Evolutionary conservation across 2,113 vertebrate species (phyloP), one percentile per base, ranked within the genome.

Genomic region (Jacana jacana): DNA sequence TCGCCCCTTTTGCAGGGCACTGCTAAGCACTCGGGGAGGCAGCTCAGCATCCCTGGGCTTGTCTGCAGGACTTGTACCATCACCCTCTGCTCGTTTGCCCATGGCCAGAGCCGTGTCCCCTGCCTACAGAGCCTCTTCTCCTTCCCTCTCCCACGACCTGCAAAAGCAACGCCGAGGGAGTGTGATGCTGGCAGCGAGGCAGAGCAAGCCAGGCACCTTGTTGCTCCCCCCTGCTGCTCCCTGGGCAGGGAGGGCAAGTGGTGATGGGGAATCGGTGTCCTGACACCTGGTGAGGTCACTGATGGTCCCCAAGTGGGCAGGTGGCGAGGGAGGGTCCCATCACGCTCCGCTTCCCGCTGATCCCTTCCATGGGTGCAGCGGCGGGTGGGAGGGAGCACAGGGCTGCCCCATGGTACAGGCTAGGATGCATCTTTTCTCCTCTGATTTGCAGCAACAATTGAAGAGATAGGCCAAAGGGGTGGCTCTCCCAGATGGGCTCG

Each of bases 251-350:
- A 2, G 0, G 81, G 35, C 52, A 35, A 72, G 66, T 39, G 69
- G 33, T 10, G 40, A 31, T 30, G 3, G 49, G 42, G 15, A 11
- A 4, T 35, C 1, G 1, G 37, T 4, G 14, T 64, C 69, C 11
- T 1, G 1, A 61, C 1, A 4, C 2, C 2, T 5, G 65, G 16
- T 3, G 2, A 54, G 64, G 15, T 44, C 70, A 35, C 70, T 1
- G 0, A 1, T 2, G 17, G 18, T 40, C 11, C 51, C 49, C 3
- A 17, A 33, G 63, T 17, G 6, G 51, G 69, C 58, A 58, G 68
- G 69, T 84, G 89, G 61, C 1, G 35, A 39, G 70, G 75, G 69
- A 89, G 85, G 75, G 58, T 72, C 52, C 76, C 64, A 18, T 72
- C 75, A 81, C 3, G 17, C 70, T 72, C 4, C 5, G 51, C 14